These are phyloP conservation scores for Drosophila engyochracea DNA, from an alignment of 2,888 invertebrate genomes.

Conservation along the genomic window DNA sequence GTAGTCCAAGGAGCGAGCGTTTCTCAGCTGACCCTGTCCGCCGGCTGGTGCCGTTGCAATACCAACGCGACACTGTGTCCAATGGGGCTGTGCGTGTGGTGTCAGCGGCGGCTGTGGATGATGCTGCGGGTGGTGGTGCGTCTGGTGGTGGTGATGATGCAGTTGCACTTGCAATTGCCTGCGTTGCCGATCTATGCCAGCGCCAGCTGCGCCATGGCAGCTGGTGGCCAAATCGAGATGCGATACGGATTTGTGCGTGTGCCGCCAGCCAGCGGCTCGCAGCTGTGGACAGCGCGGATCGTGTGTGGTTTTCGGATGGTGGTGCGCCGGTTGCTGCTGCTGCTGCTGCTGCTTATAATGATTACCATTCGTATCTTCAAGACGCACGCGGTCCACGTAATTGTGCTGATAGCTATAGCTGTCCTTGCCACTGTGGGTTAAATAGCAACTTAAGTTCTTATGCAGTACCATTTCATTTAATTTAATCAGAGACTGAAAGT, in stretches of 20 bases:
- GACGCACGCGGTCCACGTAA: constrained; percentile 85
- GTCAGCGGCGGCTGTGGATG: constrained; percentile 46
- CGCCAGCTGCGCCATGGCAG: constrained; percentile 80
- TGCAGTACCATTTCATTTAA: background rate
- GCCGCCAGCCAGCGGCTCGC: constrained; percentile 85
- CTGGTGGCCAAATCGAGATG: constrained; percentile 87
- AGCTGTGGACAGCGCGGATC: constrained; percentile 72
- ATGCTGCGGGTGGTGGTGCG: constrained; percentile 38
- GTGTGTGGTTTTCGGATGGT: constrained; percentile 49
- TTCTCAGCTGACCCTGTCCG: constrained; percentile 77
- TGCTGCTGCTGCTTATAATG: constrained; percentile 42
- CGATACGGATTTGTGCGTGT: constrained; percentile 84
- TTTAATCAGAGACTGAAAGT: background rate
- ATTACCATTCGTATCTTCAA: constrained; percentile 76
- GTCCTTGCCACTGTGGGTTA: constrained; percentile 76
- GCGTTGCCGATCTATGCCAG: constrained; percentile 75
- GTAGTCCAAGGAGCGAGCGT: constrained; percentile 84
- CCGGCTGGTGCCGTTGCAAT: constrained; percentile 25
- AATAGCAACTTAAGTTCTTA: background rate
- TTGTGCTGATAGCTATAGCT: constrained; percentile 82
- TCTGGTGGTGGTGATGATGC: constrained; percentile 35
- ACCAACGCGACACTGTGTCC: constrained; percentile 75
- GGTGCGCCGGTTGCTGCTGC: constrained; percentile 22
- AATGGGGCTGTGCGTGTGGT: constrained; percentile 74
- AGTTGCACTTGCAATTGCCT: constrained; percentile 33